phyloP scores from a whole-genome alignment of 2,797 vertebrate genomes.

The Halcyon badia region DNA sequence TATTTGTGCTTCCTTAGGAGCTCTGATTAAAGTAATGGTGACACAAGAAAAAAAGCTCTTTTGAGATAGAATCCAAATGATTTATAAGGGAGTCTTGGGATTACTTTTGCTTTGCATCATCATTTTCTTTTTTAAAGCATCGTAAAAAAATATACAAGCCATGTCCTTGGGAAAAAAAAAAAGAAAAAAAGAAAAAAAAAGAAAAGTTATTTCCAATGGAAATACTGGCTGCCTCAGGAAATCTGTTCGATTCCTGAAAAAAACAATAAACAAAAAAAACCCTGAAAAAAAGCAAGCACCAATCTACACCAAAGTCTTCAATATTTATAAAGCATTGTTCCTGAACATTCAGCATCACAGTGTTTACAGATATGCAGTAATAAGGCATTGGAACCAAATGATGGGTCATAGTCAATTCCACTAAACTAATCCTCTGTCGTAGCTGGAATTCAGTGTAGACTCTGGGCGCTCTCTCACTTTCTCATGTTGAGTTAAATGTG shows the following conservation, averaged over 20 bases:
- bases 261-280: too few relatives aligned
- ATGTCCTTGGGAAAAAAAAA: rapidly evolving
- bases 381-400: background rate
- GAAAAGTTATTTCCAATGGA: background rate
- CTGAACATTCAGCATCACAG: background rate
- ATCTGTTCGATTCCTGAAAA: background rate
- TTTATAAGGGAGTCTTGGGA: background rate
- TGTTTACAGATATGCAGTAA: background rate
- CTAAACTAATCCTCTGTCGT: background rate
- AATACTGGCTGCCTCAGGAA: background rate
- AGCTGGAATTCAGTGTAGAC: background rate
- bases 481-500: background rate
- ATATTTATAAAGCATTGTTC: background rate
- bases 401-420: background rate
- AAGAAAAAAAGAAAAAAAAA: too few relatives aligned
- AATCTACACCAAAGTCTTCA: background rate
- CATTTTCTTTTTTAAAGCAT: background rate
- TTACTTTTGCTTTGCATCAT: background rate
- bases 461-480: background rate
- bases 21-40: background rate
- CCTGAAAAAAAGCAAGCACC: too few relatives aligned
- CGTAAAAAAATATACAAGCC: background rate
- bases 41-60: background rate
- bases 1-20: background rate
- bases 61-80: background rate